A percentile compares a stretch with the other conserved stretches of the same genome.
These are phyloP conservation scores for Thaumetopoea pityocampa DNA, from an alignment of 1,140 invertebrate species.

Conservation along the genomic window DNA sequence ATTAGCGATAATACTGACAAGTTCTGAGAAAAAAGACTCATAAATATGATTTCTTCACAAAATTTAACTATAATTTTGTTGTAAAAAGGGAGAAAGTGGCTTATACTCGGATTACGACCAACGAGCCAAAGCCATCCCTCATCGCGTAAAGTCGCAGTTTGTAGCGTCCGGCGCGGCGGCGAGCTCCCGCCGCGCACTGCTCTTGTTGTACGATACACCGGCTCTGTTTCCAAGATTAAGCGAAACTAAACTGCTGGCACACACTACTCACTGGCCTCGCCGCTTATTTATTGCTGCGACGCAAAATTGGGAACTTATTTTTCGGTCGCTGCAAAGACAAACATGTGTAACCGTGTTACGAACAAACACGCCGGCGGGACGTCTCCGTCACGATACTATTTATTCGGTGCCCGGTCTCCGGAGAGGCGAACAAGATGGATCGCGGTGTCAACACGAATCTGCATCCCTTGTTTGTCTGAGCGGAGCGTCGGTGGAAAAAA, in stretches of 20 bases:
- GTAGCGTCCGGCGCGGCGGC: constrained; percentile 33
- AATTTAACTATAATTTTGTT: too few relatives aligned
- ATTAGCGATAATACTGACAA: too few relatives aligned
- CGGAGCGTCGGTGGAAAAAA: constrained; percentile 59
- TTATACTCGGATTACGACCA: constrained; percentile 31
- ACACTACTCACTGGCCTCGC: constrained; percentile 38
- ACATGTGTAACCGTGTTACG: constrained; percentile 35
- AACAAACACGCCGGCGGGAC: constrained; percentile 51
- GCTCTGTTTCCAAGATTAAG: constrained; percentile 63
- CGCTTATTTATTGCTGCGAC: constrained; percentile 35
- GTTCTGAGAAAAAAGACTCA: too few relatives aligned
- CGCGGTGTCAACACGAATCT: constrained; percentile 73
- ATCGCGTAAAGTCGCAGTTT: constrained; percentile 60
- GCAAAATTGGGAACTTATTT: constrained; percentile 20
- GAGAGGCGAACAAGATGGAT: constrained; percentile 72
- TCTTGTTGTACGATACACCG: constrained; percentile 47
- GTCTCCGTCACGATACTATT: constrained; percentile 67
- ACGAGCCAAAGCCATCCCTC: constrained; percentile 39
- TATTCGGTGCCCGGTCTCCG: constrained; percentile 58
- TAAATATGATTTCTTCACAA: too few relatives aligned
- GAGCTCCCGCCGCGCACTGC: too few relatives aligned
- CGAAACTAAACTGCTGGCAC: constrained; percentile 44
- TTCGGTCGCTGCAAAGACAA: constrained; percentile 28
- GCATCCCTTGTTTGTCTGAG: constrained; percentile 72
- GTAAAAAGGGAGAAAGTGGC: too few relatives aligned